Percentiles rank a stretch among this genome's conserved stretches.
These are phyloP conservation scores for Andrena minutula DNA, from an alignment of 2,888 invertebrate species.

Conservation along the genomic window DNA sequence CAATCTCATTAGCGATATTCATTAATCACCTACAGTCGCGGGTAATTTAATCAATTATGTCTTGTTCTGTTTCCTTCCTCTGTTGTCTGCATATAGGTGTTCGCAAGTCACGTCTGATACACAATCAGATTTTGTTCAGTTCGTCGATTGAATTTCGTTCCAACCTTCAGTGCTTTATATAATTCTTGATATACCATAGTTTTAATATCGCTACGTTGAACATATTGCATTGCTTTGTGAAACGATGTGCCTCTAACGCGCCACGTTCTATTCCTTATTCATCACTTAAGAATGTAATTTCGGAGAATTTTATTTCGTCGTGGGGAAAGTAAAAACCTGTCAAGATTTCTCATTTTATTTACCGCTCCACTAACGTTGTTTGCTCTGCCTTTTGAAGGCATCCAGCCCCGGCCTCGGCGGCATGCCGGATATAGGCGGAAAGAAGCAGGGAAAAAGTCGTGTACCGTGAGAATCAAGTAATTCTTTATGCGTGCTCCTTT, in stretches of 20 bases:
- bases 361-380: constrained; percentile 31
- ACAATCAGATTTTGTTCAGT: too few species aligned
- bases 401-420: constrained; percentile 11
- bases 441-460: constrained; percentile 17
- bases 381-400: constrained; percentile 35
- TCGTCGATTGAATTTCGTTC: too few species aligned
- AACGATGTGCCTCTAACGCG: background rate
- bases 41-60: background rate
- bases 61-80: background rate
- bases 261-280: background rate
- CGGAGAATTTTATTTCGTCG: constrained; percentile 9
- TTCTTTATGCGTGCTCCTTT: constrained; percentile 43
- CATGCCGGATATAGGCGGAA: constrained; percentile 25
- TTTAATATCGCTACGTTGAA: too few species aligned
- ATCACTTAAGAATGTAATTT: background rate
- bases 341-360: constrained; percentile 44
- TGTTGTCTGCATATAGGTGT: background rate
- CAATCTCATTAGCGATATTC: background rate
- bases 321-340: constrained; percentile 14
- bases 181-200: too few species aligned
- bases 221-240: background rate
- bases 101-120: background rate
- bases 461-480: constrained; percentile 50
- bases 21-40: constrained; percentile 8
- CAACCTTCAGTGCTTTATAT: too few species aligned